Conservation (phyloP, 2,888 invertebrate genomes). For the Conchocele bisecta region DNA sequence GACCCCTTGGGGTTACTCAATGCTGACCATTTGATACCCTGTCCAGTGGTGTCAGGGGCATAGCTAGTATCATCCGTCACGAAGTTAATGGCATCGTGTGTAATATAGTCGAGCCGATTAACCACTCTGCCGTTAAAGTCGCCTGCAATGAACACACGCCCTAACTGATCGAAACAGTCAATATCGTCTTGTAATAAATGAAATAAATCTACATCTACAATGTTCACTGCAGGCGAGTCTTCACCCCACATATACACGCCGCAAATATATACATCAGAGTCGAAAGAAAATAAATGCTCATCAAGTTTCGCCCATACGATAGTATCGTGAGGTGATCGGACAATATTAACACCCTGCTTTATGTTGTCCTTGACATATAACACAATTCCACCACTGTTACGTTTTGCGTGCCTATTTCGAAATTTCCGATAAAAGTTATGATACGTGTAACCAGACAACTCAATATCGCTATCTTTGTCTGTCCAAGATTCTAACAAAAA, state of each 20-base stretch:
- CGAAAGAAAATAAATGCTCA: not conserved
- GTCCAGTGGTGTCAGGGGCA: not conserved
- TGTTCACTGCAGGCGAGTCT: slow-evolving; percentile 15
- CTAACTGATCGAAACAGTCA: not conserved
- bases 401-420: slow-evolving; percentile 5
- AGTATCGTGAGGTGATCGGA: slow-evolving; percentile 21
- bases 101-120: not conserved
- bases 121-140: slow-evolving; percentile 14
- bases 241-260: slow-evolving; percentile 4
- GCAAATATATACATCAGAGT: slow-evolving; percentile 5
- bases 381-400: slow-evolving; percentile 17
- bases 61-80: not conserved
- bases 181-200: slow-evolving; percentile 6
- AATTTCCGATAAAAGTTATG: slow-evolving; percentile 11
- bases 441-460: not conserved
- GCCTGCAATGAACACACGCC: too few species aligned
- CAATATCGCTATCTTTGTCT: not conserved
- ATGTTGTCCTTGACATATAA: not conserved
- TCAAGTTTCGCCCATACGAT: slow-evolving; percentile 19
- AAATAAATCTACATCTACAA: slow-evolving; percentile 26
- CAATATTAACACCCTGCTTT: not conserved
- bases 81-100: not conserved
- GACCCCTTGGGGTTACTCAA: too few species aligned
- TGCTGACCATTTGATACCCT: too few species aligned
- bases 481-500: slow-evolving; percentile 19